Evolutionary conservation across 2,797 vertebrate genomes (phyloP), one percentile per base, ranked within the genome.

Genomic region (Peromyscus melanophrys): DNA sequence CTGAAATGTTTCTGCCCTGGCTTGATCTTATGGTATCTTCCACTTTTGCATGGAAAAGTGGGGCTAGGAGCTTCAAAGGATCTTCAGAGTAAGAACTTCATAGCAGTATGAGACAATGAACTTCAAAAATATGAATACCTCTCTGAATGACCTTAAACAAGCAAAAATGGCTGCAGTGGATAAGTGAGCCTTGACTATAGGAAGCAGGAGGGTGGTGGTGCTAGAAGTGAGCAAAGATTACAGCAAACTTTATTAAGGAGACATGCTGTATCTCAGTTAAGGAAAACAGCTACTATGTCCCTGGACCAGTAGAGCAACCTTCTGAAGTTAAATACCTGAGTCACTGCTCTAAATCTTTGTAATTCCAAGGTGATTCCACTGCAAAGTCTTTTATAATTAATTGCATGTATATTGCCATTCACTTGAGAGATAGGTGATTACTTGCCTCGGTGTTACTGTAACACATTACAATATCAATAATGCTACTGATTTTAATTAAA

Each of bases 401-500:
- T 98, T 98, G 96, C 91, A 98, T 98, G 97, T 98, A 95, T 98
- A 98, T 98, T 97, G 96, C 91, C 96, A 97, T 96, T 97, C 98
- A 92, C 98, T 98, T 98, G 98, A 96, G 98, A 98, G 69, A 95
- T 93, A 96, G 98, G 88, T 98, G 98, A 98, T 98, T 99, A 98
- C 97, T 98, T 96, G 94, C 90, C 92, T 98, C 52, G 95, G 97
- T 96, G 97, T 98, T 98, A 98, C 97, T 97, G 17, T n/a, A 98
- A 98, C 97, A 98, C 93, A 98, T 98, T 98, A 98, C 93, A 98
- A 97, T 98, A 98, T 98, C 98, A 98, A 97, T 98, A 98, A 98
- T 92, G 95, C 91, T 96, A 94, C 96, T 98, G 98, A 98, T 98
- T 98, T 98, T 98, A 98, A 98, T 98, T 99, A 98, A 98, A 99